Conservation (phyloP, 2,888 invertebrate species). For the Mythimna vitellina region DNA sequence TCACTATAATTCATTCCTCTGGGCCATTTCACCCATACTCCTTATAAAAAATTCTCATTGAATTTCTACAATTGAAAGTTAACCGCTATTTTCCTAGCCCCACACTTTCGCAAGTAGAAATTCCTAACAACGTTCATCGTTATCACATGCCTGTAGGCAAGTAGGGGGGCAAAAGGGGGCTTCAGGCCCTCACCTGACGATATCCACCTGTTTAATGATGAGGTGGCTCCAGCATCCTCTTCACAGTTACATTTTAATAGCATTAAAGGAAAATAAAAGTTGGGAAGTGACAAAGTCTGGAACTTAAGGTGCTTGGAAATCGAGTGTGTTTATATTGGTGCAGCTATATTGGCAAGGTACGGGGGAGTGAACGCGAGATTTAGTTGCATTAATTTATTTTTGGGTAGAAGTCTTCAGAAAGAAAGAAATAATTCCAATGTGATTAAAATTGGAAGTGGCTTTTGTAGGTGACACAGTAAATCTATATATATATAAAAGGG, state of each 20-base stretch:
- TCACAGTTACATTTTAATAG: slow-evolving; percentile 39
- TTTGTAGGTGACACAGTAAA: no score
- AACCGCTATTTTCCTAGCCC: slow-evolving; percentile 32
- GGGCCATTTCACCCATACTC: neutral
- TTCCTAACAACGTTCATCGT: slow-evolving; percentile 62
- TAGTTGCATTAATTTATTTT: neutral
- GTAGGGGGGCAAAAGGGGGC: slow-evolving; percentile 5
- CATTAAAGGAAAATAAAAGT: slow-evolving; percentile 21
- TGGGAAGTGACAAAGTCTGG: neutral
- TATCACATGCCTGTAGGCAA: slow-evolving; percentile 60
- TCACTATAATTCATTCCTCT: neutral
- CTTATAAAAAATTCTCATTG: neutral
- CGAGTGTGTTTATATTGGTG: neutral
- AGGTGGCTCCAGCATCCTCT: slow-evolving; percentile 28
- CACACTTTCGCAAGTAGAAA: slow-evolving; percentile 42
- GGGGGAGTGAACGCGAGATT: neutral
- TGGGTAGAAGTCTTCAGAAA: neutral
- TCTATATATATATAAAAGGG: no score
- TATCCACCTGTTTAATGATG: slow-evolving; percentile 49
- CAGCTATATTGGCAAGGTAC: neutral
- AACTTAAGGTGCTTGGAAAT: neutral
- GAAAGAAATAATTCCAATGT: no score
- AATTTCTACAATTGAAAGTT: slow-evolving; percentile 1
- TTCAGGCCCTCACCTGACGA: slow-evolving; percentile 35
- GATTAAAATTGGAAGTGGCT: no score